Conservation (phyloP, 2,113 vertebrate genomes). For the Festucalex cinctus region DNA sequence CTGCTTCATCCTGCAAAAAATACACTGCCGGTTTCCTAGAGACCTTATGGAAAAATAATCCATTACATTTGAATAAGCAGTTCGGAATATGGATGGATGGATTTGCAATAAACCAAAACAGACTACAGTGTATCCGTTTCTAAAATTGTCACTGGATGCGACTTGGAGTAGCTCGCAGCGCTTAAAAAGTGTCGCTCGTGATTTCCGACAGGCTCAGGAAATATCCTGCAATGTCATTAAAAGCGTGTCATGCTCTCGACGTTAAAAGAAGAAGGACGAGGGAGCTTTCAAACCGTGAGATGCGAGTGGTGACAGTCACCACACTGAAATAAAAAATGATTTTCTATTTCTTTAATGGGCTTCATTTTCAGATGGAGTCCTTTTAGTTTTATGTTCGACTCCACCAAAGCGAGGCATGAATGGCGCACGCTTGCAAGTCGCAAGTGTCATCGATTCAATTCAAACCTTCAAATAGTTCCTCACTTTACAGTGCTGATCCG, state of each 20-base stretch:
- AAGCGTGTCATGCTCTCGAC: conserved; percentile 27
- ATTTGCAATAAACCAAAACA: background rate
- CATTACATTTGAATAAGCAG: background rate
- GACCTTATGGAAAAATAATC: background rate
- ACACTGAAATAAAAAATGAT: background rate
- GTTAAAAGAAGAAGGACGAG: conserved; percentile 15
- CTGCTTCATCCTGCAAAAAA: background rate
- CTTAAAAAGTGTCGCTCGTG: conserved; percentile 22
- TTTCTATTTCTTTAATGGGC: background rate
- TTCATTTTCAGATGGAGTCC: background rate
- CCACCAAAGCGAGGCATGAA: background rate
- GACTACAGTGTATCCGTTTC: background rate
- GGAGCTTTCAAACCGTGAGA: conserved; percentile 12
- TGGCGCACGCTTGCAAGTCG: background rate
- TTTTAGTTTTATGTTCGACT: background rate
- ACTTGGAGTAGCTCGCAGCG: conserved; percentile 24
- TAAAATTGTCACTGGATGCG: background rate
- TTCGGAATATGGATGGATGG: no score
- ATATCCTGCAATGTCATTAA: conserved; percentile 39
- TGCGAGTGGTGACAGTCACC: conserved; percentile 10
- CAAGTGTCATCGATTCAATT: conserved; percentile 2
- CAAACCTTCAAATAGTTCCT: conserved; percentile 24
- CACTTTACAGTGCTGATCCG: background rate
- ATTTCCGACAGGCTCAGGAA: conserved; percentile 32
- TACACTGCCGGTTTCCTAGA: background rate